Evolutionary conservation across 2,888 invertebrate species (phyloP).

Genomic region (Epiperipatus broadwayi): DNA sequence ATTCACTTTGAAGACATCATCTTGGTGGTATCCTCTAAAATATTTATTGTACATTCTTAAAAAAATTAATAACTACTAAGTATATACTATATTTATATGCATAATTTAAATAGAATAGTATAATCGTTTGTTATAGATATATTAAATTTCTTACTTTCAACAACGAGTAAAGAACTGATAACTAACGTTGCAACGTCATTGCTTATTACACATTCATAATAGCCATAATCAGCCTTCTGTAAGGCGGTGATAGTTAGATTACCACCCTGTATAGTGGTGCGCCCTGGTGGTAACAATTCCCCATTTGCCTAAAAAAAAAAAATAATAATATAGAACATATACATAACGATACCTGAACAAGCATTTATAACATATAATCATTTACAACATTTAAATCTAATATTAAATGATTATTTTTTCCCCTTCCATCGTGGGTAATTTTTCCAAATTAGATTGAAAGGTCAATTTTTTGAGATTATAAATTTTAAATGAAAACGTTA

Average conservation of each 20-base stretch:
- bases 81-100: background rate
- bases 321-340: slow-evolving; percentile 6
- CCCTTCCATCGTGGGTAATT: too few species aligned
- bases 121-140: background rate
- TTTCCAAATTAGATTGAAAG: too few species aligned
- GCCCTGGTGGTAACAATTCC: slow-evolving; percentile 54
- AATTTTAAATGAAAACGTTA: too few species aligned
- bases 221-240: slow-evolving; percentile 71
- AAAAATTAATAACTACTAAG: too few species aligned
- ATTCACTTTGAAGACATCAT: too few species aligned
- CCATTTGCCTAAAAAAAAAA: slow-evolving; percentile 45
- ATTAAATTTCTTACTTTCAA: slow-evolving; percentile 23
- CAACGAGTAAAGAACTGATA: slow-evolving; percentile 38
- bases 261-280: slow-evolving; percentile 57
- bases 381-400: too few species aligned
- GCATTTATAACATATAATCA: slow-evolving; percentile 6
- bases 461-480: too few species aligned
- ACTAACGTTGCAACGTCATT: slow-evolving; percentile 92
- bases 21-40: too few species aligned
- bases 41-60: too few species aligned
- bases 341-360: too few species aligned
- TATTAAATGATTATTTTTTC: too few species aligned
- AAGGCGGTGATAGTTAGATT: slow-evolving; percentile 77
- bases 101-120: background rate
- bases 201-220: slow-evolving; percentile 82